These are phyloP conservation scores for Psittacula cyanocephala DNA, from an alignment of 2,113 vertebrate species.

Conservation along the genomic window DNA sequence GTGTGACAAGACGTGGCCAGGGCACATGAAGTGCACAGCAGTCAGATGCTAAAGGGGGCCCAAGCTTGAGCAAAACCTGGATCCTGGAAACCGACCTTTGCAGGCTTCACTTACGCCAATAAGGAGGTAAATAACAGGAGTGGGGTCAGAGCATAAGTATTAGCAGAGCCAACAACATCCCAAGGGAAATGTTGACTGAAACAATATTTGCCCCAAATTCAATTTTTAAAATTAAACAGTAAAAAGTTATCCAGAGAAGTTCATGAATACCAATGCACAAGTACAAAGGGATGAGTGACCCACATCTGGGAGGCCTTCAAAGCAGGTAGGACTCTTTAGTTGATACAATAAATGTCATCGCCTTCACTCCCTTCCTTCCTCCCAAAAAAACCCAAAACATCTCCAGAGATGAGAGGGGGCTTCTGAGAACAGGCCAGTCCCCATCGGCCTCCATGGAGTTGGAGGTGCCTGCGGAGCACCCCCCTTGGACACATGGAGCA, in stretches of 20 bases:
- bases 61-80: background rate
- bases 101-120: background rate
- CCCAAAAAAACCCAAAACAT: fast-evolving
- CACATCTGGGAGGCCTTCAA: background rate
- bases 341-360: background rate
- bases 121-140: background rate
- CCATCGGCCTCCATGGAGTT: background rate
- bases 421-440: background rate
- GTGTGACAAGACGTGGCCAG: fast-evolving
- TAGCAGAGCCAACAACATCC: background rate
- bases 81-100: background rate
- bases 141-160: background rate
- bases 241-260: background rate
- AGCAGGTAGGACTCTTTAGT: background rate
- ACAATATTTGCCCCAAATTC: background rate
- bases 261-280: background rate
- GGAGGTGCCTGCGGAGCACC: background rate
- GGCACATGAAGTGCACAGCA: background rate
- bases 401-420: background rate
- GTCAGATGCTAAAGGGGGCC: background rate
- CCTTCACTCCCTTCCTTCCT: background rate
- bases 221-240: background rate
- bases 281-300: slow-evolving; percentile 6
- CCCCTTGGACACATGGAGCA: background rate
- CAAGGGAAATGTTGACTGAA: background rate